A percentile compares a stretch with the other conserved stretches of the same genome.
Evolutionary conservation across 2,888 invertebrate species (phyloP).

Genomic region (Dicyrtomina minuta): DNA sequence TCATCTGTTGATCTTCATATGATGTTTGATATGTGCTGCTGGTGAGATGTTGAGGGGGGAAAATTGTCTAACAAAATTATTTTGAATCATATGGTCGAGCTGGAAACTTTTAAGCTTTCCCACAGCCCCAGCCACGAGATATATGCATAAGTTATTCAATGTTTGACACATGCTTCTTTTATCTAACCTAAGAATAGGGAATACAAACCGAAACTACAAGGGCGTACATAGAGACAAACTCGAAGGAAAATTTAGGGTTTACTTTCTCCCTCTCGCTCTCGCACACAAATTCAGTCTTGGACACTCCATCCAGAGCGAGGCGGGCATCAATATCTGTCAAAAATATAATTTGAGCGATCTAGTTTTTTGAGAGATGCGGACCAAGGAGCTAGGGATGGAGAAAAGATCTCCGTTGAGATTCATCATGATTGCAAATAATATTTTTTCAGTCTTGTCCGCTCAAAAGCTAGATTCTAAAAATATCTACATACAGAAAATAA

Average conservation of each 20-base stretch:
- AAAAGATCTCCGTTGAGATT: neutral
- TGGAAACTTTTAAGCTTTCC: neutral
- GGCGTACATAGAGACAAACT: too few relatives aligned
- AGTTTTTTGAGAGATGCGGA: neutral
- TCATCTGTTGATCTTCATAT: too few relatives aligned
- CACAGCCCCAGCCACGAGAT: too few relatives aligned
- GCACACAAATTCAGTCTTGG: neutral
- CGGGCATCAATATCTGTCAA: conserved; percentile 29
- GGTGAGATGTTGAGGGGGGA: too few relatives aligned
- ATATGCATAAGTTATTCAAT: neutral
- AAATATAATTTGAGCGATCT: conserved; percentile 11
- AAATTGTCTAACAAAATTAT: too few relatives aligned
- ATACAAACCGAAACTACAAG: too few relatives aligned
- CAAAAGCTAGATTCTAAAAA: too few relatives aligned
- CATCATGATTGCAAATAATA: neutral
- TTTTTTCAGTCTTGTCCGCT: neutral
- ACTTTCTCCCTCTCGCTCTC: too few relatives aligned
- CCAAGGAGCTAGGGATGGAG: neutral
- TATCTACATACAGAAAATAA: too few relatives aligned
- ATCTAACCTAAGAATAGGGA: neutral
- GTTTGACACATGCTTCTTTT: neutral
- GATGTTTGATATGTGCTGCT: too few relatives aligned
- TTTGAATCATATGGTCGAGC: too few relatives aligned
- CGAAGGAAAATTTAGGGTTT: neutral
- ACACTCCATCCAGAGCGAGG: neutral